These are phyloP conservation scores for Alcedo atthis DNA, from an alignment of 2,797 vertebrate species.

Conservation along the genomic window DNA sequence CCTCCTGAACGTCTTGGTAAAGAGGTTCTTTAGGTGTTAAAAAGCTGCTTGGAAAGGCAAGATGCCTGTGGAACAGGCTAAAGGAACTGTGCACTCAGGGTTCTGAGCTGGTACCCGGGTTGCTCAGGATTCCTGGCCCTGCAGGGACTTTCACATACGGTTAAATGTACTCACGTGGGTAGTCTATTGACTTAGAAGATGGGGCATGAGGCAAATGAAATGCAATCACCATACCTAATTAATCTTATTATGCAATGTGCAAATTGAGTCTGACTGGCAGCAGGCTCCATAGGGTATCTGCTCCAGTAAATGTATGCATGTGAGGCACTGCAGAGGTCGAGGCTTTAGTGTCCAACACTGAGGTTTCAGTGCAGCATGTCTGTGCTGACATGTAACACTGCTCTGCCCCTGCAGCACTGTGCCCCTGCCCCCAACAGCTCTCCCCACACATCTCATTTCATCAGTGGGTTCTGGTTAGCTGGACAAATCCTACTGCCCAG, in stretches of 20 bases:
- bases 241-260: background rate
- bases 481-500: background rate
- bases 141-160: background rate
- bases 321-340: background rate
- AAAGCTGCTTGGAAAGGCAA: background rate
- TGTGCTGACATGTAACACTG: background rate
- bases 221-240: background rate
- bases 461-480: background rate
- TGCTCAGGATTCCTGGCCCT: background rate
- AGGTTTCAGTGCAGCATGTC: accelerated
- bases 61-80: background rate
- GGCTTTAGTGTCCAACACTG: background rate
- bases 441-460: background rate
- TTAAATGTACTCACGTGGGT: background rate
- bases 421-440: too few species aligned
- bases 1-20: background rate
- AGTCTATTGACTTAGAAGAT: background rate
- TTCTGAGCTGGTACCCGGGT: background rate
- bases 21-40: background rate
- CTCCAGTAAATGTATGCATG: background rate
- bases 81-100: background rate
- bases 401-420: background rate
- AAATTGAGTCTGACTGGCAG: background rate
- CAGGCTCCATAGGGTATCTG: background rate
- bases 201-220: background rate